Evolutionary conservation across 2,888 invertebrate genomes (phyloP).

Genomic region (Drosophila seclusa): DNA sequence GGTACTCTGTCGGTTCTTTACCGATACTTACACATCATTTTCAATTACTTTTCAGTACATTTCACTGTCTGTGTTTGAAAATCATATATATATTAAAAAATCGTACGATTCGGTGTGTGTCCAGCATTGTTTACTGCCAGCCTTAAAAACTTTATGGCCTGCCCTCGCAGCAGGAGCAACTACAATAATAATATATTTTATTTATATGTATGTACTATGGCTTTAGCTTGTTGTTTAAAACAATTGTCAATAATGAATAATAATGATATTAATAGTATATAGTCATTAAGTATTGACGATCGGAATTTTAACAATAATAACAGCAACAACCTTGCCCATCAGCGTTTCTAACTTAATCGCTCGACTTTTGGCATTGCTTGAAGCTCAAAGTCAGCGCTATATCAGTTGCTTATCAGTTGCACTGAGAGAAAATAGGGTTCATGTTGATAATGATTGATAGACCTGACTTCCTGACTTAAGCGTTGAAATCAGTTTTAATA

Average conservation of each 20-base stretch:
- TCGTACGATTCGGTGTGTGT: neutral
- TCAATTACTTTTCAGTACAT: too few relatives aligned
- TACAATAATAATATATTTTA: neutral
- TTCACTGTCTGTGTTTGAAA: too few relatives aligned
- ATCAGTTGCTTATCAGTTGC: conserved; percentile 33
- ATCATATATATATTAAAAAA: neutral
- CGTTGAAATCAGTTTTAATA: neutral
- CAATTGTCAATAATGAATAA: neutral
- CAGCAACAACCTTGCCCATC: neutral
- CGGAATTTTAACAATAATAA: neutral
- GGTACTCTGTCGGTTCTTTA: too few relatives aligned
- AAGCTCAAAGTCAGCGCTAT: conserved; percentile 53
- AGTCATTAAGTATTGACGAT: neutral
- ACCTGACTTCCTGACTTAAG: neutral
- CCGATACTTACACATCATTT: too few relatives aligned
- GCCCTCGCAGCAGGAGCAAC: neutral
- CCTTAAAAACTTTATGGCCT: neutral
- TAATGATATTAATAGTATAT: neutral
- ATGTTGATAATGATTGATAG: too few relatives aligned
- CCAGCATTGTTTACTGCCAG: neutral
- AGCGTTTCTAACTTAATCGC: conserved; percentile 20
- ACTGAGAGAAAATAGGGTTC: neutral
- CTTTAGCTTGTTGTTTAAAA: neutral
- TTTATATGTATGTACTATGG: neutral
- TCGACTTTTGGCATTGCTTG: conserved; percentile 45